Conservation (phyloP, 2,797 vertebrate genomes). For the Rhinatrema bivittatum region DNA sequence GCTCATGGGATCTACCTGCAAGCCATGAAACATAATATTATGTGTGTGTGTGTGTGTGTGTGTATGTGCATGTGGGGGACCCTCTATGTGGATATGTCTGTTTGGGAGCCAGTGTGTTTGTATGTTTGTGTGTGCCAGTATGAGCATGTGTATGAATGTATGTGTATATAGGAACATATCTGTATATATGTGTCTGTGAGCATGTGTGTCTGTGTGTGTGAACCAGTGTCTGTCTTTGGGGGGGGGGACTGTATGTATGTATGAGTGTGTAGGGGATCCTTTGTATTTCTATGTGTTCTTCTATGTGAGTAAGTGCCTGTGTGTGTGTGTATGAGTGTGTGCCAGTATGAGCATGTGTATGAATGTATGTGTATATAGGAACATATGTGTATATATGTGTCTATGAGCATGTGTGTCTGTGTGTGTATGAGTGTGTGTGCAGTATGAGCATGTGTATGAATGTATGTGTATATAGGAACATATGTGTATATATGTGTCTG, state of each 20-base stretch:
- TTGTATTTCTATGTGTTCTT: not conserved
- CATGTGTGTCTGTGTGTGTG: not conserved
- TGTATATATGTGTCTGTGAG: not conserved
- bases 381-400: not conserved
- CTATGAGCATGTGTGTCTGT: not conserved
- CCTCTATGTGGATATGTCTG: not conserved
- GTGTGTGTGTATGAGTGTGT: not conserved
- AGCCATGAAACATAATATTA: not conserved
- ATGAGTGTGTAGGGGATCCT: not conserved
- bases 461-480: too few species aligned
- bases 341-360: too few species aligned
- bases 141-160: not conserved
- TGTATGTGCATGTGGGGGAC: not conserved
- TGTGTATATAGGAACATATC: not conserved
- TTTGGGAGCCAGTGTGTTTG: not conserved
- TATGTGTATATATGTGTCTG: too few species aligned
- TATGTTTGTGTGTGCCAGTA: not conserved
- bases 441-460: not conserved
- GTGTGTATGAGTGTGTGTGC: not conserved
- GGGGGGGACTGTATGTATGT: not conserved
- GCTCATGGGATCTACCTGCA: too few species aligned
- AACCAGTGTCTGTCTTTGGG: too few species aligned
- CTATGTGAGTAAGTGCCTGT: not conserved
- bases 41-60: not conserved
- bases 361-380: not conserved